These are phyloP conservation scores for Smutsia gigantea DNA, from an alignment of 2,797 vertebrate genomes.

Conservation along the genomic window DNA sequence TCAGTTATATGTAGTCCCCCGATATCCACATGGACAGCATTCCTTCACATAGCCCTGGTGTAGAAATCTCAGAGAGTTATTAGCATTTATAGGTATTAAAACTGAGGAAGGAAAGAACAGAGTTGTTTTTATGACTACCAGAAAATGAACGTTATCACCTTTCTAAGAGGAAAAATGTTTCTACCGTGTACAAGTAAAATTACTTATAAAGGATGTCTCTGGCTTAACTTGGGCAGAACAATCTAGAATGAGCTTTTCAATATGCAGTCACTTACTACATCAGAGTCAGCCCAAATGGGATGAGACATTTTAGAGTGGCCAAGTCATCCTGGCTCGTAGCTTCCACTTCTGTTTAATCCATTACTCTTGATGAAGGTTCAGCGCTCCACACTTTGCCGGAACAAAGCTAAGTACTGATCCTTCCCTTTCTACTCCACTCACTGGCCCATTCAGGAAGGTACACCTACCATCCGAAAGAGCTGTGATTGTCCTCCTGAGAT, in stretches of 20 bases:
- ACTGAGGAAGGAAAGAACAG: conserved; percentile 21
- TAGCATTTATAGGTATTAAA: conserved; percentile 48
- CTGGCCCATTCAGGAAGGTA: neutral
- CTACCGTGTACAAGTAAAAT: neutral
- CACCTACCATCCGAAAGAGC: neutral
- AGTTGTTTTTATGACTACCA: neutral
- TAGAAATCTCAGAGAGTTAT: conserved; percentile 44
- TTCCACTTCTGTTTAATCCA: conserved; percentile 22
- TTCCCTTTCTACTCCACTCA: neutral
- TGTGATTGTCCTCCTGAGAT: neutral
- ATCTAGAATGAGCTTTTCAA: neutral
- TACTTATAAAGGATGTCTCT: neutral
- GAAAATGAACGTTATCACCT: conserved; percentile 17
- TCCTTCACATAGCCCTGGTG: conserved; percentile 18
- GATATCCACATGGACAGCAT: neutral
- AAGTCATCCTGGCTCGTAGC: neutral
- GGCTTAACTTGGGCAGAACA: neutral
- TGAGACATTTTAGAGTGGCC: neutral
- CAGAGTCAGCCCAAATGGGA: neutral
- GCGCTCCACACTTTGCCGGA: neutral
- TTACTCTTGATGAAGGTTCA: neutral
- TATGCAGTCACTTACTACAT: neutral
- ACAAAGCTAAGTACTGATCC: neutral
- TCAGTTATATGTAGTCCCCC: conserved; percentile 19
- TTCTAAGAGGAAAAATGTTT: neutral